A percentile compares a stretch with the other conserved stretches of the same genome.
Conservation (phyloP, 2,113 vertebrate genomes). For the Agelaius tricolor region DNA sequence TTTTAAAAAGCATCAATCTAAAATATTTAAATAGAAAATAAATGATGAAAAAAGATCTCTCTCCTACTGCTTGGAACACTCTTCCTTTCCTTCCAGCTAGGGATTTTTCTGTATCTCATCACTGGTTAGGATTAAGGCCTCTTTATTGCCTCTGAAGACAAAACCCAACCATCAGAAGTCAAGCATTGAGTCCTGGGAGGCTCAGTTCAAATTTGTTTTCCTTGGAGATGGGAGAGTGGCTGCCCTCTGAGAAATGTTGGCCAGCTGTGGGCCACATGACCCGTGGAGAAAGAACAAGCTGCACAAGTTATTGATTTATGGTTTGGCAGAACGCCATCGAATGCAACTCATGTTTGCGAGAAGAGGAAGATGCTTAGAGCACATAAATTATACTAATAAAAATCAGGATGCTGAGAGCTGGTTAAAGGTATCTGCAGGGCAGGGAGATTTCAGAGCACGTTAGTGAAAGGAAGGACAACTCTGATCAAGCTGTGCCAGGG, state of each 20-base stretch:
- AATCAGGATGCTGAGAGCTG: neutral
- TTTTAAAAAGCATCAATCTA: neutral
- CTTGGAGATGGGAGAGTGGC: neutral
- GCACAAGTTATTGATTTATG: conserved; percentile 14
- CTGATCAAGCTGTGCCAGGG: neutral
- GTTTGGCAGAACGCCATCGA: neutral
- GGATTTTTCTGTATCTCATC: neutral
- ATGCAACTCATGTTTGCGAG: neutral
- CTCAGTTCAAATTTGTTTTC: neutral
- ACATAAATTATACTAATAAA: neutral
- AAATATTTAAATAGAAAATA: neutral
- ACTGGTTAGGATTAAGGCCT: rapidly evolving
- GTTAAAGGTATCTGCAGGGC: neutral
- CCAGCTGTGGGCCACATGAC: neutral
- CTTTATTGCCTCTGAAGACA: neutral
- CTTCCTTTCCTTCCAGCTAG: neutral
- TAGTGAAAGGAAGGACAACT: neutral
- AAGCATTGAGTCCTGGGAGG: neutral
- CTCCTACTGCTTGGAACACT: neutral
- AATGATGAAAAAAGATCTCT: neutral
- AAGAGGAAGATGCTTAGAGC: neutral
- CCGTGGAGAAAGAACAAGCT: neutral
- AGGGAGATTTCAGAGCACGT: neutral
- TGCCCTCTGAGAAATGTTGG: neutral
- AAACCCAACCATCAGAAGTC: neutral